Percentiles rank a stretch among this genome's conserved stretches.
Evolutionary conservation across 2,113 vertebrate genomes (phyloP).

Genomic region (Eolophus roseicapilla): DNA sequence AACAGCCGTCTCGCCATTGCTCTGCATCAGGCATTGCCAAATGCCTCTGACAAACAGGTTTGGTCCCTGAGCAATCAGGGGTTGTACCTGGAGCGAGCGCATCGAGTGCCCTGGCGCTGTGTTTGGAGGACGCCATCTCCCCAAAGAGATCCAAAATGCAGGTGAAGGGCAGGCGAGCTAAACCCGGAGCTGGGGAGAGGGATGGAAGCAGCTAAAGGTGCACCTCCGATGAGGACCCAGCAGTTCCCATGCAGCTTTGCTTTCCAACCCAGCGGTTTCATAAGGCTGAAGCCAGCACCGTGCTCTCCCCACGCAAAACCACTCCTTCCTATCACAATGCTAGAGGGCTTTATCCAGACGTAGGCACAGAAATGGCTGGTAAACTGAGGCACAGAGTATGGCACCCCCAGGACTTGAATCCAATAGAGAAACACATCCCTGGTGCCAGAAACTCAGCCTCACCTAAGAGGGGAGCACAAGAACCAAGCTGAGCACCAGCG

Average conservation of each 20-base stretch:
- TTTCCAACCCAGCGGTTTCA: not conserved
- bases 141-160: not conserved
- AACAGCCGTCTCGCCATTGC: not conserved
- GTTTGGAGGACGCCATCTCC: not conserved
- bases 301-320: not conserved
- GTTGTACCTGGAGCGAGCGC: not conserved
- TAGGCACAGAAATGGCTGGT: not conserved
- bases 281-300: fast-evolving
- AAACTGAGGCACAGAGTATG: not conserved
- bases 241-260: fast-evolving
- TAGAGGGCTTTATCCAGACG: not conserved
- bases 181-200: fast-evolving
- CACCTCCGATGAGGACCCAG: not conserved
- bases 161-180: not conserved
- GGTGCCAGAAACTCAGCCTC: not conserved
- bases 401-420: not conserved
- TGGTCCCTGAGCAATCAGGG: not conserved
- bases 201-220: not conserved
- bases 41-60: not conserved
- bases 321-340: fast-evolving
- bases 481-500: not conserved
- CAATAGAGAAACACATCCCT: fast-evolving
- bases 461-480: not conserved
- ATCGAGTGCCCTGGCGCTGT: not conserved
- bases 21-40: not conserved